A percentile compares a stretch with the other conserved stretches of the same genome.
These are phyloP conservation scores for Sinonovacula constricta DNA, from an alignment of 1,140 invertebrate species.

Conservation along the genomic window DNA sequence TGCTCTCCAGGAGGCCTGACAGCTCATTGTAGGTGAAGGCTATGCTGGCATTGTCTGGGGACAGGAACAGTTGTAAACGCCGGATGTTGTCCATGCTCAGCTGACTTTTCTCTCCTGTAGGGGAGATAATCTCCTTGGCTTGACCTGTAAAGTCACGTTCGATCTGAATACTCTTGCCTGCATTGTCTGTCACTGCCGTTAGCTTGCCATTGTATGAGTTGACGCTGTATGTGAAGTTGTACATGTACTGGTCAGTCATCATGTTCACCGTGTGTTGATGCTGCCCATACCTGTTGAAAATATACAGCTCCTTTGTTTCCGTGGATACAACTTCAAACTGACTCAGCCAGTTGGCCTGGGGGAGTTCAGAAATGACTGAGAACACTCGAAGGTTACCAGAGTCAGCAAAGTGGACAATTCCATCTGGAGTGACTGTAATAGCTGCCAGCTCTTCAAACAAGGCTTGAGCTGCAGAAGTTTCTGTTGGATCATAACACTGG, in stretches of 20 bases:
- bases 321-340: slow-evolving; percentile 95
- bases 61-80: slow-evolving; percentile 91
- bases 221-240: slow-evolving; percentile 96
- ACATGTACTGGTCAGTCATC: slow-evolving; percentile 93
- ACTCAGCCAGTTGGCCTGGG: slow-evolving; percentile 90
- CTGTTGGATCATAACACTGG: slow-evolving; percentile 90
- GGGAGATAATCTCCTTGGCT: slow-evolving; percentile 96
- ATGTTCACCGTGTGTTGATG: slow-evolving; percentile 95
- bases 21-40: slow-evolving; percentile 95
- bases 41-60: slow-evolving; percentile 93
- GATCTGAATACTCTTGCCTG: slow-evolving; percentile 91
- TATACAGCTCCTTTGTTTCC: slow-evolving; percentile 94
- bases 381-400: slow-evolving; percentile 90
- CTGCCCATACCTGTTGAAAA: slow-evolving; percentile 97
- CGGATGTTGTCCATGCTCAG: slow-evolving; percentile 90
- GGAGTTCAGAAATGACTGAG: slow-evolving; percentile 93
- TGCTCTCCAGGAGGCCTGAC: slow-evolving; percentile 87
- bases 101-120: slow-evolving; percentile 94
- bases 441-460: slow-evolving; percentile 96
- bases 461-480: slow-evolving; percentile 92
- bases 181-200: slow-evolving; percentile 93
- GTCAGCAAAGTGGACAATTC: slow-evolving; percentile 94
- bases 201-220: slow-evolving; percentile 97
- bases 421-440: slow-evolving; percentile 92
- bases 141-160: slow-evolving; percentile 83